Evolutionary conservation across 1,140 invertebrate genomes (phyloP), one percentile per base, ranked within the genome.

Genomic region (Aphelinus atriplicis): DNA sequence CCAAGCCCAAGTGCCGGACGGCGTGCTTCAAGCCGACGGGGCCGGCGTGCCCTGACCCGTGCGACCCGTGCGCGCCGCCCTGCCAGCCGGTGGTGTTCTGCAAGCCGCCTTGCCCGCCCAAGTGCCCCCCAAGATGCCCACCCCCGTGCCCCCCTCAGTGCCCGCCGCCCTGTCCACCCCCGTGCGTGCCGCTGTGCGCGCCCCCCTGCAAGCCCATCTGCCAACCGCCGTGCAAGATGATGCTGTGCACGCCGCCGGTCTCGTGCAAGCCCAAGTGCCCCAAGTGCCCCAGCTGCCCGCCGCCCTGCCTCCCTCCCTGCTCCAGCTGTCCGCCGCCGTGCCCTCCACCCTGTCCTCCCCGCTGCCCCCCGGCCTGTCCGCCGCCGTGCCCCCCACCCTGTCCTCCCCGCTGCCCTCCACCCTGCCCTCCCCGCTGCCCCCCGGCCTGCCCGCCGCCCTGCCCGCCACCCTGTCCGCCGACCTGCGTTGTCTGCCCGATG

Each of bases 111-210:
- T 67, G 65, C 53, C 69, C 42, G n/a, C 43, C 56, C 1, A 9
- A 6, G 51, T 70, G 57, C 57, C 53, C 53, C 46, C 6, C 45
- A 3, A n/a, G 51, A 3, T 67, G 65, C 45, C 69, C 51, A 46
- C 55, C 67, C 1, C 67, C 56, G 2, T 69, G 45, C 6, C 53
- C 56, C 43, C 67, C 57, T 5, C 58, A 45, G 10, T 58, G 58
- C 45, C 43, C 62, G 9, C 65, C 72, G 4, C 3, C 7, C 3
- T 75, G 66, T 46, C 7, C 45, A 1, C 60, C 60, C 2, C 47
- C 57, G 2, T 73, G 71, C 78, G 9, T 76, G 79, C 73, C 42
- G 45, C 56, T 47, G 2, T 73, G 71, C 78, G 7, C 75, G 79
- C 73, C 42, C 42, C 66, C 73, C n/a, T 65, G 63, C 48, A 26